A percentile compares a stretch with the other conserved stretches of the same genome.
These are phyloP conservation scores for Axis porcinus DNA, from an alignment of 2,113 vertebrate species.

Conservation along the genomic window DNA sequence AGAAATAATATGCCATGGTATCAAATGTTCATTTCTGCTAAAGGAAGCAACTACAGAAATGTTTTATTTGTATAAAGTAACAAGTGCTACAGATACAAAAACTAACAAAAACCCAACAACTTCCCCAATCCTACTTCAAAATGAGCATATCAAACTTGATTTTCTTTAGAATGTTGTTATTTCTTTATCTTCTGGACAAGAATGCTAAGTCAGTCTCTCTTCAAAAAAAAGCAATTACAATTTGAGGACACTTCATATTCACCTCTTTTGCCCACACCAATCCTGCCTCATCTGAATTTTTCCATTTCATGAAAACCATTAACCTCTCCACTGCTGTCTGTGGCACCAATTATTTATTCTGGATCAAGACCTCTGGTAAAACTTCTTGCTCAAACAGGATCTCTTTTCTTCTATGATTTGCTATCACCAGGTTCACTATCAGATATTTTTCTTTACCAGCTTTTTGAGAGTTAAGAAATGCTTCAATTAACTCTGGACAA, in stretches of 20 bases:
- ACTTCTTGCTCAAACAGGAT: conserved; percentile 81
- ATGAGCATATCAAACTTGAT: conserved; percentile 77
- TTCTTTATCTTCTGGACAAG: conserved; percentile 94
- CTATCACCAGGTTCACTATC: neutral
- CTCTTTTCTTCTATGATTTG: neutral
- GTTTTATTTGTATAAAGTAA: conserved; percentile 71
- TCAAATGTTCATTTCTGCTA: conserved; percentile 78
- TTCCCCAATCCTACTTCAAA: conserved; percentile 78
- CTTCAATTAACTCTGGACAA: neutral
- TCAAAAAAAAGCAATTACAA: conserved; percentile 97
- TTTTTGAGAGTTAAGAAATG: neutral
- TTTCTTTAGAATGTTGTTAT: conserved; percentile 76
- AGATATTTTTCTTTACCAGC: neutral
- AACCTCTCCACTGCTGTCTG: conserved; percentile 96
- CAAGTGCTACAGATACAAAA: conserved; percentile 78
- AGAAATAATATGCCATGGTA: conserved; percentile 71
- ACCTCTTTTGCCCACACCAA: conserved; percentile 95
- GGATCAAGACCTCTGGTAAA: conserved; percentile 96
- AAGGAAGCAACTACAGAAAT: conserved; percentile 80
- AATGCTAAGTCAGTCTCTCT: conserved; percentile 98
- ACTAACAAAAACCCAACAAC: neutral
- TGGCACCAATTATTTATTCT: conserved; percentile 96
- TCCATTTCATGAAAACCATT: conserved; percentile 99
- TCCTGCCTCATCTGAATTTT: conserved; percentile 97
- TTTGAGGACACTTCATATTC: conserved; percentile 96